Evolutionary conservation across 2,888 invertebrate species (phyloP), one percentile per base, ranked within the genome.

Genomic region (Steromphala cineraria): DNA sequence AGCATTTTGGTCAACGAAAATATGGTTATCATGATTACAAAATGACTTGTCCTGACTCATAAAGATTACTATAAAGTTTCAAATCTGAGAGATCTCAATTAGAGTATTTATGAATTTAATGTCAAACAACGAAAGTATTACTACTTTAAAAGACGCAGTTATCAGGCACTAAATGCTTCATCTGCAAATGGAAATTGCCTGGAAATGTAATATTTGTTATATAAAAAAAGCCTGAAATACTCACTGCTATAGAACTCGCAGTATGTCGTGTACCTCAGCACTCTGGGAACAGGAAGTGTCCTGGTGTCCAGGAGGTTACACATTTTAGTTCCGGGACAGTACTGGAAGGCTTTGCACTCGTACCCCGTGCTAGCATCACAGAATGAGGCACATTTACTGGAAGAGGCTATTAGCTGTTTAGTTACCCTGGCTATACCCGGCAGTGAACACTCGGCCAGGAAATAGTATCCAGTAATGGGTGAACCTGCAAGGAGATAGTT

Each of bases 321-420:
- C 8, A 31, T 71, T 19, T 71, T 31, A 36, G 19, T 71, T 3
- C 31, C 56, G 17, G 77, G 77, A 62, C 78, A 78, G 17, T 46
- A 78, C 24, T 78, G 62, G 67, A 78, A 78, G 4, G 78, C 40
- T 19, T 36, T 56, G n/a, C 78, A 78, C 5, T 62, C 36, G 24
- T 67, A 78, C 19, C 67, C 67, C 15, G 62, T 40, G 24, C 28
- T 19, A 15, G 21, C 53, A 17, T 36, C 31, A 46, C 78, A 78
- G 13, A 21, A 31, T 15, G 62, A 36, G 24, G 62, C 78, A 78
- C 78, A 78, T 4, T 40, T 10, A 8, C 46, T 40, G 24, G 17
- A 36, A 7, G 40, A 28, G 7, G 78, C 10, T 15, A 71, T n/a
- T n/a, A 71, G 31, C 2, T 71, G 31, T 19, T 31, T 19, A 8